Base-by-base conservation (phyloP, 1,140 invertebrate genomes). In the Drosophila willistoni region DNA sequence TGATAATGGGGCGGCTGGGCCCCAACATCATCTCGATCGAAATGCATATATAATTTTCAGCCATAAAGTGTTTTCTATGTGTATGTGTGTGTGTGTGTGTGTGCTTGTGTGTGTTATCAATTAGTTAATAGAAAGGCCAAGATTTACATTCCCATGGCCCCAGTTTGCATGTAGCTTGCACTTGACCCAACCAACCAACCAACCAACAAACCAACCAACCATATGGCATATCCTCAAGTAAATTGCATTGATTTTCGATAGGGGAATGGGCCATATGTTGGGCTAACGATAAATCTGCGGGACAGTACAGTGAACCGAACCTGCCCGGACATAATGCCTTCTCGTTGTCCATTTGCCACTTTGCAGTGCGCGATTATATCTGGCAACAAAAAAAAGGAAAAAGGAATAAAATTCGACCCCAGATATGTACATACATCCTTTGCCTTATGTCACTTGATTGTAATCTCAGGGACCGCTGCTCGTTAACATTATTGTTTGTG, bases 371-470 rank as follows among this genome's bases (percentile, higher is more conserved):
- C 69, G 73, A 76, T 76, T 76, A 76, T 65, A 76, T 76, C 73
- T 51, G 44, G 54, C 60, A 68, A 41, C 39, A 68, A 64, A 19
- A 19, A 65, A 36, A 36, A 36, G 1, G 7, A 9, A 36, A 39
- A 39, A 39, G 2, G 3, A 39, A 39, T 4, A 39, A 63, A 70
- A 17, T 22, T 51, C 44, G 44, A 51, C 44, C 44, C 44, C 44
- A 51, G 44, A 22, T 9, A 47, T 4, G 9, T 29, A 29, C 2
- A 19, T 19, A 47, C 42, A 51, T 36, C 72, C 51, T 61, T 76
- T 76, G 81, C 82, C 82, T 86, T 86, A 74, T 87, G 82, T 87
- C 82, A 87, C 83, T 59, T 86, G 82, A 86, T 86, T 87, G 83
- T 82, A 86, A 86, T 86, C 82, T 73, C 29, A 54, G 22, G 55